Base-by-base conservation (phyloP, 2,797 vertebrate species). In the Sphenodon punctatus region DNA sequence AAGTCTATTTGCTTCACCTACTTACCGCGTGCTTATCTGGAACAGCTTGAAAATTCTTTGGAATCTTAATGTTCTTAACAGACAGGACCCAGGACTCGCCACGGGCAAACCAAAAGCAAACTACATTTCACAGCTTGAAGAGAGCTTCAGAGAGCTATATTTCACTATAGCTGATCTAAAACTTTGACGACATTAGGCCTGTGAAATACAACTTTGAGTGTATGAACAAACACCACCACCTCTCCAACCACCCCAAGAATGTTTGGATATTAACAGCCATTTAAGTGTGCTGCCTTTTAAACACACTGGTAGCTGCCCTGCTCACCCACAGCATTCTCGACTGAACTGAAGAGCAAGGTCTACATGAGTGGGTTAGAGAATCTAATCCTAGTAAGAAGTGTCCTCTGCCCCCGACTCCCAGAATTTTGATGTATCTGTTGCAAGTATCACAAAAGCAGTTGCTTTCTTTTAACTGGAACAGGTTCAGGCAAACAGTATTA, bases 1-100 rank as follows among this genome's bases (percentile, higher is more conserved):
- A 92, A 90, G 56, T 84, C 86, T 84, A 78, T 92, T 92, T 86
- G 87, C 80, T 80, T 91, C 82, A 88, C 82, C 76, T 88, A 82
- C 90, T 90, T 91, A 88, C 76, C 64, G 38, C 23, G 27, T 1
- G 7, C 59, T 91, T 89, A 89, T 91, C 84, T 88, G 82, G 59
- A 90, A 79, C 75, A 85, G 90, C 66, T 75, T 89, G 68, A 74
- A 91, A 86, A 83, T 80, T 83, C 78, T 88, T 87, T 85, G 78
- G 82, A 87, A 85, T 67, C 41, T 3, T 86, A 88, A 84, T 20
- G 13, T 67, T 46, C 85, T 89, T 86, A 85, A 77, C 58, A 86
- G 80, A 88, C 75, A 85, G 48, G 27, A 53, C 67, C 32, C 22
- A 86, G 86, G 76, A 41, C 27, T 76, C 9, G 78, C 45, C 63